Conservation (phyloP, 1,140 invertebrate genomes). For the Laupala kohalensis region DNA sequence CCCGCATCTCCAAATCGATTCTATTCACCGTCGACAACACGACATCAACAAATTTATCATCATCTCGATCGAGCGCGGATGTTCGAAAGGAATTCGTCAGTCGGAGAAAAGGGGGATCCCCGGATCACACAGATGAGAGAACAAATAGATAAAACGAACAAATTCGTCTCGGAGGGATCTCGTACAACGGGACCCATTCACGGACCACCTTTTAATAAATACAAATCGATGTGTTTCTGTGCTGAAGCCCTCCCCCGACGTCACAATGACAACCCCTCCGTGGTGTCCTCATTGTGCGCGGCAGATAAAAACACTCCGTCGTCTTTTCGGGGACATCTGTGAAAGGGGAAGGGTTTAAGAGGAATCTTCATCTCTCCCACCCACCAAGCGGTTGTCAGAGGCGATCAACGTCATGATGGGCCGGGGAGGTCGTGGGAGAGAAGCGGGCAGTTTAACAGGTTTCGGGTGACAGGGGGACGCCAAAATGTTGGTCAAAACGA, state of each 20-base stretch:
- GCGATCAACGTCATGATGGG: not conserved
- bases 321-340: not conserved
- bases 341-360: too few relatives aligned
- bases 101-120: not conserved
- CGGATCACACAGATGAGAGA: not conserved
- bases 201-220: not conserved
- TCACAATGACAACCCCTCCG: not conserved
- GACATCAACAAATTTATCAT: not conserved
- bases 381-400: not conserved
- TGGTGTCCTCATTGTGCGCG: not conserved
- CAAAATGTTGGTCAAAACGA: not conserved
- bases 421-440: not conserved
- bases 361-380: too few relatives aligned
- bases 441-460: too few relatives aligned
- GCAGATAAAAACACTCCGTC: not conserved
- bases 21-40: not conserved
- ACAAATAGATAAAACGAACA: not conserved
- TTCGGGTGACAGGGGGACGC: not conserved
- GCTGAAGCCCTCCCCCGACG: not conserved
- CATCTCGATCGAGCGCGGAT: not conserved
- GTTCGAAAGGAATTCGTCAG: not conserved
- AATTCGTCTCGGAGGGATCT: not conserved
- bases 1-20: not conserved
- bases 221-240: not conserved
- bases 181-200: not conserved